Percentiles rank a stretch among this genome's conserved stretches.
Evolutionary conservation across 2,797 vertebrate species (phyloP).

Genomic region (Phalanger gymnotis): DNA sequence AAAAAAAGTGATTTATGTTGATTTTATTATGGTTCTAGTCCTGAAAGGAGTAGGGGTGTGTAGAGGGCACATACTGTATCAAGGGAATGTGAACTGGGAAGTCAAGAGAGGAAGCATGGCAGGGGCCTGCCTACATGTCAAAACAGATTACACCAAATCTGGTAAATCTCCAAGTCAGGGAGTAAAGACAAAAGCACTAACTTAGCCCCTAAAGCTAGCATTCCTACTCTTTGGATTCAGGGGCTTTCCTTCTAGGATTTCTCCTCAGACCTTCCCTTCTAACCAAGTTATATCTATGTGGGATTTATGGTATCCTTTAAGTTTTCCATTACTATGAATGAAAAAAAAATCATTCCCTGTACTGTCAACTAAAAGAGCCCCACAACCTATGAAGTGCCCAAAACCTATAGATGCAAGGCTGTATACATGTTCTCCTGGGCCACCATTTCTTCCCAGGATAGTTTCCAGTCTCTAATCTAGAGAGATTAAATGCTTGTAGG

Average conservation of each 20-base stretch:
- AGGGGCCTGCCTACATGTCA: neutral
- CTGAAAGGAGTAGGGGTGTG: neutral
- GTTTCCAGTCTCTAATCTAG: no score
- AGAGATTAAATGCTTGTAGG: neutral
- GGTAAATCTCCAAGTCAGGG: neutral
- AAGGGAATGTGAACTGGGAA: neutral
- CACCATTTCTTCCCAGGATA: neutral
- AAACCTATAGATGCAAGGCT: neutral
- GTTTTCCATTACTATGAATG: neutral
- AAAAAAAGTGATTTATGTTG: no score
- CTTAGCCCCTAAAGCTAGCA: neutral
- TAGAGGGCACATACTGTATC: neutral
- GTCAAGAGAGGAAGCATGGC: neutral
- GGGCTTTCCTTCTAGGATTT: neutral
- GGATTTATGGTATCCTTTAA: neutral
- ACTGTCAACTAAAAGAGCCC: no score
- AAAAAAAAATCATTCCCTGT: neutral
- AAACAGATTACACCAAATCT: neutral
- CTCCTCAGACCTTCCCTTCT: neutral
- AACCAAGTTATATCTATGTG: neutral
- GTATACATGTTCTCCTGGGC: neutral
- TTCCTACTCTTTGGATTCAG: neutral
- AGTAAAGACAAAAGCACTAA: neutral
- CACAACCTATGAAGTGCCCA: neutral
- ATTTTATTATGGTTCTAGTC: neutral